phyloP scores from a whole-genome alignment of 2,797 vertebrate species.

The Rhinophrynus dorsalis region DNA sequence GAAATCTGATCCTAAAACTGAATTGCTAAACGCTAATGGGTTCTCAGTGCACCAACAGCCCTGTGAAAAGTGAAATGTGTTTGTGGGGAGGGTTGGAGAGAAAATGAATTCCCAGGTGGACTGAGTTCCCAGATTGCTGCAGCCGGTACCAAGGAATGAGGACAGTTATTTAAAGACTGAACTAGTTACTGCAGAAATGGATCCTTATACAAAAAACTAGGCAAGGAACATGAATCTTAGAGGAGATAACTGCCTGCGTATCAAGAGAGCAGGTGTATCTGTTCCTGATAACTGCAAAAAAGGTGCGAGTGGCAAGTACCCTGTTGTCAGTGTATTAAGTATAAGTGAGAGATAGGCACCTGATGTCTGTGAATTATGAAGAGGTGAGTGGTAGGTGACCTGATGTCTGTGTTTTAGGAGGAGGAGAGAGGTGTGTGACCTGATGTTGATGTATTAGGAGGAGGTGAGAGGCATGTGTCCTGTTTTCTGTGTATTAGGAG shows the following conservation, averaged over 20 bases:
- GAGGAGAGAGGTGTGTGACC: too few species aligned
- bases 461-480: too few species aligned
- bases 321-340: too few species aligned
- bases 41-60: not conserved
- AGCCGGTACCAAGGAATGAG: slow-evolving; percentile 36
- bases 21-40: not conserved
- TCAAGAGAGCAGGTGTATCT: not conserved
- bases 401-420: too few species aligned
- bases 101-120: slow-evolving; percentile 33
- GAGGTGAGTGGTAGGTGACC: too few species aligned
- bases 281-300: too few species aligned
- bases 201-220: slow-evolving; percentile 4
- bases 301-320: too few species aligned
- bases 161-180: slow-evolving; percentile 50
- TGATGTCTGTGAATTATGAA: too few species aligned
- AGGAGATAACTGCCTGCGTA: not conserved
- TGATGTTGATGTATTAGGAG: too few species aligned
- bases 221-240: not conserved
- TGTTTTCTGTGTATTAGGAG: too few species aligned
- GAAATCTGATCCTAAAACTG: too few species aligned
- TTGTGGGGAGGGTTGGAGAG: not conserved
- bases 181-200: slow-evolving; percentile 43
- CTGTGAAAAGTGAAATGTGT: slow-evolving; percentile 6
- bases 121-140: slow-evolving; percentile 38
- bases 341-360: too few species aligned